These are phyloP conservation scores for Gymnorhina tibicen DNA, from an alignment of 2,113 vertebrate genomes.

Conservation along the genomic window DNA sequence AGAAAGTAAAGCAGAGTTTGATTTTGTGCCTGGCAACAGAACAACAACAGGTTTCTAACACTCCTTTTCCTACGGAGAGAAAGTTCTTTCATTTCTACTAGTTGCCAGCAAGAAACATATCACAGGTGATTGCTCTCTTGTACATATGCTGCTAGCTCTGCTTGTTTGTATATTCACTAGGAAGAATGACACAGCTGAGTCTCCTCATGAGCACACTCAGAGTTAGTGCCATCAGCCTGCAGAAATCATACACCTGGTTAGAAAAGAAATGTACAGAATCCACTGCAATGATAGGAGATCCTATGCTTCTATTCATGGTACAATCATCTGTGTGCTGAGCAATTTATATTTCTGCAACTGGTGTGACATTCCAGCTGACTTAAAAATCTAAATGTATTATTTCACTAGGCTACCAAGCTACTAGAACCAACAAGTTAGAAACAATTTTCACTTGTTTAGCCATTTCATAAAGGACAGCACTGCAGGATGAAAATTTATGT, in stretches of 20 bases:
- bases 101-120: not conserved
- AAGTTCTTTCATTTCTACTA: not conserved
- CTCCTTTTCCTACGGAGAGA: not conserved
- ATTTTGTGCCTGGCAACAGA: not conserved
- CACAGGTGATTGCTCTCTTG: not conserved
- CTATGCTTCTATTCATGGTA: not conserved
- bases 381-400: not conserved
- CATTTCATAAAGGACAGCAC: not conserved
- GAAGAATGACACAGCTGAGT: not conserved
- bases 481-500: not conserved
- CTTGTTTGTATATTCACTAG: not conserved
- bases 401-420: not conserved
- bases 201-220: not conserved
- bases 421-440: not conserved
- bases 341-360: not conserved
- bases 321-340: not conserved
- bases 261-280: not conserved
- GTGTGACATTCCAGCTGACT: not conserved
- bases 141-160: not conserved
- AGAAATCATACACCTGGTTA: not conserved
- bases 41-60: not conserved
- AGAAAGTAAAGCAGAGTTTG: not conserved
- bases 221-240: not conserved
- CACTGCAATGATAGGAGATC: not conserved
- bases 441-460: not conserved